Evolutionary conservation across 2,797 vertebrate species (phyloP).

Genomic region (Arctocebus calabarensis): DNA sequence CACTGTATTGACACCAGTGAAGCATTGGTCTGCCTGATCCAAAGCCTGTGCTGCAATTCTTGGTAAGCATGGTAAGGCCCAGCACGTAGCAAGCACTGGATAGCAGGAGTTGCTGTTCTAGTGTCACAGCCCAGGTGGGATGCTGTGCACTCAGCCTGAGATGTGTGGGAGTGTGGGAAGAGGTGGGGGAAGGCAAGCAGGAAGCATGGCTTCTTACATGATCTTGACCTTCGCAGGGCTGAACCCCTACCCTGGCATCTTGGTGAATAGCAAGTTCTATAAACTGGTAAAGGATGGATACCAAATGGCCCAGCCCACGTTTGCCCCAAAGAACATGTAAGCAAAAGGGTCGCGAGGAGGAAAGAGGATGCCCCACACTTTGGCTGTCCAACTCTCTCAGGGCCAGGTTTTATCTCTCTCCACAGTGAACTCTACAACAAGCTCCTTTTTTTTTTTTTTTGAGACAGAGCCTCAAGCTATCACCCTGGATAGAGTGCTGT

Average conservation of each 20-base stretch:
- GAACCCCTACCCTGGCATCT: constrained; percentile 96
- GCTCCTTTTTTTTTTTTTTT: too few relatives aligned
- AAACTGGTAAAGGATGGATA: constrained; percentile 97
- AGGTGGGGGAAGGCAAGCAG: background rate
- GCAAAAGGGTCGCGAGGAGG: constrained; percentile 53
- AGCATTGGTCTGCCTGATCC: background rate
- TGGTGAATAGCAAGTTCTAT: constrained; percentile 97
- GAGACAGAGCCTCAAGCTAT: too few relatives aligned
- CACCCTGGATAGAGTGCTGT: too few relatives aligned
- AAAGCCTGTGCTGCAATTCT: background rate
- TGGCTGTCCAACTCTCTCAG: background rate
- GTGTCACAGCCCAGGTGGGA: background rate
- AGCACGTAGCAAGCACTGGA: background rate
- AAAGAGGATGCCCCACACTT: background rate
- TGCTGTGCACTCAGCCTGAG: background rate
- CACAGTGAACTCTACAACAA: background rate
- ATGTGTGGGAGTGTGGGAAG: accelerated
- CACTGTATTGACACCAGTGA: background rate
- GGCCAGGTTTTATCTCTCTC: background rate
- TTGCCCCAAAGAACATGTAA: constrained; percentile 95
- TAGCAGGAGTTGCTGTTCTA: background rate
- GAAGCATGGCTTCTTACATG: background rate
- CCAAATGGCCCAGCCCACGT: constrained; percentile 96
- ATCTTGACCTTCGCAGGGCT: constrained; percentile 89
- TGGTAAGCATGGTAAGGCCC: background rate